phyloP scores from a whole-genome alignment of 2,888 invertebrate genomes.

The Blastobasis adustella region DNA sequence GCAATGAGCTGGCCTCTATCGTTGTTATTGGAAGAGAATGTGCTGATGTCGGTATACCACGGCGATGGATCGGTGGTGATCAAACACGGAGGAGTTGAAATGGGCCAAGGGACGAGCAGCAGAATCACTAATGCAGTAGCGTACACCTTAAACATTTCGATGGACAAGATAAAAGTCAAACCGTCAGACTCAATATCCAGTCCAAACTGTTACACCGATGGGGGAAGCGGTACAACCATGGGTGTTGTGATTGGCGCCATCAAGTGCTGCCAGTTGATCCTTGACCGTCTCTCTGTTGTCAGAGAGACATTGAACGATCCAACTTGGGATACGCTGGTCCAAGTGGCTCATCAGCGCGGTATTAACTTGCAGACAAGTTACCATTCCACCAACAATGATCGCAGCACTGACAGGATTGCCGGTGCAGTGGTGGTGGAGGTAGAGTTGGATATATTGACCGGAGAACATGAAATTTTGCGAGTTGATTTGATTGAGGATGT shows the following conservation, averaged over 20 bases:
- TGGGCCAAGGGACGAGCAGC: conserved; percentile 86
- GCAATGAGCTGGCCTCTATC: conserved; percentile 73
- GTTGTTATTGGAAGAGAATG: conserved; percentile 58
- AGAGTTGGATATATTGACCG: conserved; percentile 85
- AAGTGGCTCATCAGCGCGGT: conserved; percentile 57
- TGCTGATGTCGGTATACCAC: conserved; percentile 77
- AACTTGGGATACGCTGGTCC: conserved; percentile 73
- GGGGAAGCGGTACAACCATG: conserved; percentile 74
- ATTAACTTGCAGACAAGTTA: conserved; percentile 71
- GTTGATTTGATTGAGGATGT: conserved; percentile 82
- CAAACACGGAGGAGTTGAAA: conserved; percentile 78
- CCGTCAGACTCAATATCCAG: conserved; percentile 66
- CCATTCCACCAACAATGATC: conserved; percentile 53
- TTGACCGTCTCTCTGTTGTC: conserved; percentile 45
- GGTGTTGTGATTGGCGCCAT: conserved; percentile 35
- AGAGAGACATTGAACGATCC: conserved; percentile 59
- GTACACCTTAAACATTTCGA: conserved; percentile 77
- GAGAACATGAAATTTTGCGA: conserved; percentile 77
- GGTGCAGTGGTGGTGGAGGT: conserved; percentile 79
- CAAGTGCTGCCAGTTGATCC: conserved; percentile 30
- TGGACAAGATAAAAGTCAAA: conserved; percentile 76
- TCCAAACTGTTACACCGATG: conserved; percentile 74
- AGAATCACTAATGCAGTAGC: conserved; percentile 84
- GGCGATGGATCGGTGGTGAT: conserved; percentile 79
- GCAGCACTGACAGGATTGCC: conserved; percentile 72